Evolutionary conservation across 2,113 vertebrate species (phyloP), one percentile per base, ranked within the genome.

Genomic region (Chionis minor): DNA sequence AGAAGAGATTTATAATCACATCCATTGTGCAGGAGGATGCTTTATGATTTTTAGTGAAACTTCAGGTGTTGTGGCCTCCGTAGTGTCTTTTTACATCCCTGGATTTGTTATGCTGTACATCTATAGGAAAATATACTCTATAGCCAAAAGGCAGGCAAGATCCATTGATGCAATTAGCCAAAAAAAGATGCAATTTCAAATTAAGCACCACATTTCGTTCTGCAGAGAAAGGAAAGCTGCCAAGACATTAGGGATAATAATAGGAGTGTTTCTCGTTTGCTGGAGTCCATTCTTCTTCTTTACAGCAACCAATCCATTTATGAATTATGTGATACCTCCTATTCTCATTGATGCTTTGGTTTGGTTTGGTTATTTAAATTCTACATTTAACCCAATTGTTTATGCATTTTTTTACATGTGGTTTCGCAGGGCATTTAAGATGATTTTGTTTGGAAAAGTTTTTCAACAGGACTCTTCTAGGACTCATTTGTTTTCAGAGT

Each of bases 311-410:
- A 97, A 98, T 81, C 98, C 98, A 30, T 98, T 99, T 85, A 92
- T 98, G 86, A 97, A 96, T 63, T 98, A 99, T 4, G 35, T 91
- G 22, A 94, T 98, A 51, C 98, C 98, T 18, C 95, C 97, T 20
- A 4, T 97, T 78, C 55, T 98, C 86, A 97, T 97, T 56, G 98
- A 99, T 86, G 91, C 91, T 49, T 89, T 99, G 71, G 94, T 98
- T 86, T 99, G 99, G 98, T 97, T 98, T 83, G 99, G 98, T 59
- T 99, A 99, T 71, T 97, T 99, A 82, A 99, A 99, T 91, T 99
- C 98, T 51, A 97, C 97, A 9, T 97, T 98, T 61, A 99, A 99
- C 72, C 98, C 98, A 69, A 92, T 99, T 80, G 93, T 99, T 88
- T 99, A 99, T 66, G 98, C 98, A 11, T 99, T 98, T 96, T 99